Percentiles rank a stretch among this genome's conserved stretches.
Conservation (phyloP, 2,888 invertebrate species). For the Panopea generosa region DNA sequence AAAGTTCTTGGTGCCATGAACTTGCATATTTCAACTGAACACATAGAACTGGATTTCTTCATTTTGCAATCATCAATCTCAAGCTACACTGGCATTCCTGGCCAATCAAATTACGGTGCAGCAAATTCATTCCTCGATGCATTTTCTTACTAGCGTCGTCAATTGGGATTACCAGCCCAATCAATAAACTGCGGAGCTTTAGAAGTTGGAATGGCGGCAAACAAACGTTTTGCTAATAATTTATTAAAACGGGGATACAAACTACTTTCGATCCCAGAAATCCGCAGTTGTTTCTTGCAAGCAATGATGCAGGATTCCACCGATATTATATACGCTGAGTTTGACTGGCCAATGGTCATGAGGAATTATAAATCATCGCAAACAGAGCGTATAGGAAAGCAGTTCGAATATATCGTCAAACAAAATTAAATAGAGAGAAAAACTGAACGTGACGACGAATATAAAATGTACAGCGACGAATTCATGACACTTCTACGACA, state of each 20-base stretch:
- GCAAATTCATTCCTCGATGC: constrained; percentile 70
- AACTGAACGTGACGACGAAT: too few species aligned
- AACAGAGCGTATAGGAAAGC: neutral
- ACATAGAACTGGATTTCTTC: constrained; percentile 64
- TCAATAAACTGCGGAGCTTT: constrained; percentile 73
- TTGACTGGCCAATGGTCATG: constrained; percentile 6
- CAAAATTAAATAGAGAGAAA: neutral
- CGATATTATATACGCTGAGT: constrained; percentile 6
- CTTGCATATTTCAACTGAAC: constrained; percentile 58
- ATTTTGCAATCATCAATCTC: constrained; percentile 70
- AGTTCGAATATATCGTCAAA: neutral
- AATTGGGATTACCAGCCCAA: constrained; percentile 51
- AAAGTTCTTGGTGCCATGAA: constrained; percentile 68
- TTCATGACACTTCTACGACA: neutral
- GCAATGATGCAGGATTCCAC: neutral
- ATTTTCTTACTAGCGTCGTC: constrained; percentile 60
- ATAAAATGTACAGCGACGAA: neutral
- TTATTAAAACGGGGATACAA: neutral
- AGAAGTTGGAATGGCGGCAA: constrained; percentile 58
- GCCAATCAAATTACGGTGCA: constrained; percentile 71
- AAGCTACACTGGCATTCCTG: constrained; percentile 64
- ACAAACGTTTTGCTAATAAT: constrained; percentile 5
- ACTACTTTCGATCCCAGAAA: neutral
- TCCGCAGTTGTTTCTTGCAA: neutral
- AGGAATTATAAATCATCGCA: neutral